These are phyloP conservation scores for Podarcis raffonei DNA, from an alignment of 2,113 vertebrate genomes.

Conservation along the genomic window DNA sequence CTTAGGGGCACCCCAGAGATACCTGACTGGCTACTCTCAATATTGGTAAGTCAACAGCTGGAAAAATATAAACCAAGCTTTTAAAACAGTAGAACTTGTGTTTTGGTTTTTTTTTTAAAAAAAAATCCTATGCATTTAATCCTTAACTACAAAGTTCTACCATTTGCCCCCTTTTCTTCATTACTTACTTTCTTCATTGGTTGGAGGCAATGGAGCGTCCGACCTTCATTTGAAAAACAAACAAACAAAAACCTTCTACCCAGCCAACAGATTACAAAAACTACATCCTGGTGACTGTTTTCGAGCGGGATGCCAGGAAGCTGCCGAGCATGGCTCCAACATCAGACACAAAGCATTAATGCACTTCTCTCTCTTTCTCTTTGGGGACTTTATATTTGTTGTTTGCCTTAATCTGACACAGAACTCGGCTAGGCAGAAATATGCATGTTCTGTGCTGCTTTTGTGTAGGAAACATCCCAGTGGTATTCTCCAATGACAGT, in stretches of 20 bases:
- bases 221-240: neutral
- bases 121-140: neutral
- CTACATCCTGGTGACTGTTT: neutral
- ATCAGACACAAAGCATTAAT: conserved; percentile 41
- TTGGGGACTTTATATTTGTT: conserved; percentile 48
- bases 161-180: no score
- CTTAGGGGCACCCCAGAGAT: no score
- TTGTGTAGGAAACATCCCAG: conserved; percentile 28
- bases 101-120: neutral
- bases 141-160: neutral
- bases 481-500: conserved; percentile 4
- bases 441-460: conserved; percentile 48
- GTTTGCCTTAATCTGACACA: conserved; percentile 60
- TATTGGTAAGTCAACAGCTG: neutral
- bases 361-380: conserved; percentile 37
- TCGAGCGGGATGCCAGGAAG: conserved; percentile 26
- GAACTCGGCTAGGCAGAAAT: conserved; percentile 44
- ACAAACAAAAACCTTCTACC: neutral
- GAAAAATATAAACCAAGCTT: neutral
- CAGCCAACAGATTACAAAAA: conserved; percentile 1
- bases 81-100: neutral
- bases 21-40: no score
- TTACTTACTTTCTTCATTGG: neutral
- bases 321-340: conserved; percentile 32
- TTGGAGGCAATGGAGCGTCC: neutral